Evolutionary conservation across 2,888 invertebrate genomes (phyloP), one percentile per base, ranked within the genome.

Genomic region (Drosophila antonietae): DNA sequence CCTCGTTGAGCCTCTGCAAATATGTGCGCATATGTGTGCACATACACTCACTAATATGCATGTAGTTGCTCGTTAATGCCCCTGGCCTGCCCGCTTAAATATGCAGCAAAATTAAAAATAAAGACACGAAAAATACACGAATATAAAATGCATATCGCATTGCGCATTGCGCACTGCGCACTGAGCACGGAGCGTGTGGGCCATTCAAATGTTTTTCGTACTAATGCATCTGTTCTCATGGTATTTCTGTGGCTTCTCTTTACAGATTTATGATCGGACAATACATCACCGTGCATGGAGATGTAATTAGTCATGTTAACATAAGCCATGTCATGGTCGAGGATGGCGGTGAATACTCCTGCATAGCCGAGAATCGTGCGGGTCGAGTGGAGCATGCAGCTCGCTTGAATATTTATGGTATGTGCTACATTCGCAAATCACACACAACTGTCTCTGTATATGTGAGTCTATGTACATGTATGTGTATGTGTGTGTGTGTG

Each of bases 231-330:
- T 62, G 49, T 49, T 46, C 33, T 53, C 52, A 41, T 66, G 55
- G 12, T 14, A 39, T 57, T 64, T 31, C 60, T 61, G 33, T 51
- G 31, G 57, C 47, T 55, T 35, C 33, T 71, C 8, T 69, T 59
- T 57, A 44, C 93, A 96, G 96, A 93, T 96, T 95, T 93, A 95
- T 96, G 91, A 96, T 96, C 90, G 96, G 96, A 46, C 96, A 96
- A 92, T 96, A 96, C 92, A 96, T 95, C 84, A 96, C 95, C 68
- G 95, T 96, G 51, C 95, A 96, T 88, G 96, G 96, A 64, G 96
- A 96, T 93, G 96, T 97, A 83, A 96, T 96, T 92, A 96, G 96
- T 91, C 96, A 96, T 93, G 96, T 97, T 83, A 97, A 97, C 93
- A 96, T 97, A 89, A 96, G 95, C 90, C 95, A 95, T 91, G 96